These are phyloP conservation scores for Cyclophora punctaria DNA, from an alignment of 2,888 invertebrate species.

Conservation along the genomic window DNA sequence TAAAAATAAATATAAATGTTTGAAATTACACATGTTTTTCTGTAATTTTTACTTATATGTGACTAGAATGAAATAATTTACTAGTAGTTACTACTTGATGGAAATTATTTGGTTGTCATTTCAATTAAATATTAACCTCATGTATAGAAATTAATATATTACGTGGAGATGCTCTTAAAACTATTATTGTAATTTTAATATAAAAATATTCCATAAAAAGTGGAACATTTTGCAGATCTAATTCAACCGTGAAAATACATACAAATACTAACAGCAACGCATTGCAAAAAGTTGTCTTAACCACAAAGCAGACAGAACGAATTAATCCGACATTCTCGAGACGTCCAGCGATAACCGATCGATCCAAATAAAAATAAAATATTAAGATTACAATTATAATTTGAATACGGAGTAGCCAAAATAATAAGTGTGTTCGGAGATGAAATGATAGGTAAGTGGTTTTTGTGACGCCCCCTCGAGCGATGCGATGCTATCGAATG, in stretches of 20 bases:
- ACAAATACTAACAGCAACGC: too few species aligned
- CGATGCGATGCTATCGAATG: slow-evolving; percentile 50
- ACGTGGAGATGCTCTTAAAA: too few species aligned
- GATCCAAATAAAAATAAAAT: slow-evolving; percentile 37
- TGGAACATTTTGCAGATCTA: neutral
- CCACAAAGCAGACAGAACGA: slow-evolving; percentile 22
- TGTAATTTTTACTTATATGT: too few species aligned
- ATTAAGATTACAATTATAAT: slow-evolving; percentile 40
- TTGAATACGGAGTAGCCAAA: slow-evolving; percentile 62
- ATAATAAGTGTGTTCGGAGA: slow-evolving; percentile 56
- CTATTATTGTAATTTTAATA: too few species aligned
- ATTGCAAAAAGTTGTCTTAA: slow-evolving; percentile 6
- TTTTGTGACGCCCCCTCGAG: slow-evolving; percentile 68
- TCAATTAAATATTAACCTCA: too few species aligned
- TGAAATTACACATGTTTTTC: too few species aligned
- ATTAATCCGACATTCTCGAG: slow-evolving; percentile 28
- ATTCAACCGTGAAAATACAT: neutral
- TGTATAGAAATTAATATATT: too few species aligned
- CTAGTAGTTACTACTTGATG: too few species aligned
- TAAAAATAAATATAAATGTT: too few species aligned
- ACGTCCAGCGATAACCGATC: slow-evolving; percentile 26
- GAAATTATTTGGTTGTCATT: too few species aligned
- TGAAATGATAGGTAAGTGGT: slow-evolving; percentile 65
- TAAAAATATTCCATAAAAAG: neutral
- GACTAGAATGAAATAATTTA: too few species aligned